phyloP scores from a whole-genome alignment of 2,888 invertebrate genomes.

The Leucoma salicis region DNA sequence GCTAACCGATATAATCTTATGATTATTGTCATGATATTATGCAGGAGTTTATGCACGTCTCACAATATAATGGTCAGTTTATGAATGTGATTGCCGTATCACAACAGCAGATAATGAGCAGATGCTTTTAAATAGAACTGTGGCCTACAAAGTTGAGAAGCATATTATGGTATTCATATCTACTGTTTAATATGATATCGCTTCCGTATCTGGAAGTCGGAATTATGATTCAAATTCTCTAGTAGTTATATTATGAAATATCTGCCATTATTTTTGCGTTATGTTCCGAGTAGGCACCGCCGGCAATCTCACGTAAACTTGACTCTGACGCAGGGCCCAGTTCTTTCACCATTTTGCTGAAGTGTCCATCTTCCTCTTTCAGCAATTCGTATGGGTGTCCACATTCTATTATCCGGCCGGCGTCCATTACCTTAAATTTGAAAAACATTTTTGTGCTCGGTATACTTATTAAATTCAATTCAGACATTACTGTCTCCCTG shows the following conservation, averaged over 20 bases:
- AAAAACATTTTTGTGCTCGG: too few relatives aligned
- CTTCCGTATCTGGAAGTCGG: neutral
- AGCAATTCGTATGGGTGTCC: conserved; percentile 86
- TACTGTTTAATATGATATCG: neutral
- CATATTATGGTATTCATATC: neutral
- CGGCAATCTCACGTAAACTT: conserved; percentile 64
- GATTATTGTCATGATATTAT: too few relatives aligned
- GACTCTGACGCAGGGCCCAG: conserved; percentile 78
- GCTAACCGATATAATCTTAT: too few relatives aligned
- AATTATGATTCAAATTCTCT: neutral
- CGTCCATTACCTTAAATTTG: conserved; percentile 76
- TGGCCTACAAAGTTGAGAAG: neutral
- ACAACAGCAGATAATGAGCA: neutral
- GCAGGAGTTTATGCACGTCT: too few relatives aligned
- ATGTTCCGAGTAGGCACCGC: conserved; percentile 58
- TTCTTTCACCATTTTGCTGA: conserved; percentile 84
- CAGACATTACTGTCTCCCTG: too few relatives aligned
- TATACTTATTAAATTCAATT: too few relatives aligned
- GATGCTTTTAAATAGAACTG: neutral
- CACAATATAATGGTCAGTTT: too few relatives aligned
- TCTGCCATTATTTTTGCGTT: conserved; percentile 25
- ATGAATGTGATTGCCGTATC: neutral
- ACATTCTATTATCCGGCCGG: conserved; percentile 85
- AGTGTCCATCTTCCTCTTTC: conserved; percentile 78
- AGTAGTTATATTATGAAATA: neutral